These are phyloP conservation scores for Drosophila athabasca DNA, from an alignment of 1,140 invertebrate species.

Conservation along the genomic window DNA sequence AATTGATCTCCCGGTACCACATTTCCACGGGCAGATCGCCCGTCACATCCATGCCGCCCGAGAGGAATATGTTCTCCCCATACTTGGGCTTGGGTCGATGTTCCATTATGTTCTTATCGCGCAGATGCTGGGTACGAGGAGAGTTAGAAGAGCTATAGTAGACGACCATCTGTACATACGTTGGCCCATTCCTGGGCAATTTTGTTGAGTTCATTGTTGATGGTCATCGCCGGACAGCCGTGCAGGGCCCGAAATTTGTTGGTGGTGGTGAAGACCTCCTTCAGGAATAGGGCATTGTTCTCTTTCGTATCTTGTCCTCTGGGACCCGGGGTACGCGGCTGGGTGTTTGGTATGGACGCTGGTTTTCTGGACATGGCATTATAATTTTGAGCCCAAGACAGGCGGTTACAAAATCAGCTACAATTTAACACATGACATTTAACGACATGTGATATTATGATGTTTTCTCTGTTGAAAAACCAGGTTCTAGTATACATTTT, in stretches of 20 bases:
- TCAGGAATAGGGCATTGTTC: constrained; percentile 63
- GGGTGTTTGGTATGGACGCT: constrained; percentile 55
- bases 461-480: neutral
- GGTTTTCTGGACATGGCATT: constrained; percentile 35
- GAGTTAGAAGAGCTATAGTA: no score
- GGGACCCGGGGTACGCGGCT: constrained; percentile 52
- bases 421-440: constrained; percentile 1
- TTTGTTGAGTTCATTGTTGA: constrained; percentile 50
- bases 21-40: constrained; percentile 86
- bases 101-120: constrained; percentile 64
- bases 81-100: constrained; percentile 67
- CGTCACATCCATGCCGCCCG: constrained; percentile 83
- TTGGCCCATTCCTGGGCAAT: constrained; percentile 70
- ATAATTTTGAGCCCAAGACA: neutral
- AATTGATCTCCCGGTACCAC: constrained; percentile 87
- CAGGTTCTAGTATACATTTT: neutral
- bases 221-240: constrained; percentile 51
- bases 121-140: constrained; percentile 45
- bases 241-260: constrained; percentile 64
- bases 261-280: constrained; percentile 50
- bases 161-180: constrained; percentile 25
- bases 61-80: constrained; percentile 71
- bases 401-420: neutral
- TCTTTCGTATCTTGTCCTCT: constrained; percentile 59
- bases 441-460: neutral